Base-by-base conservation (phyloP, 53 echinoderm and acorn worm genomes). In the Apostichopus leukothele region DNA sequence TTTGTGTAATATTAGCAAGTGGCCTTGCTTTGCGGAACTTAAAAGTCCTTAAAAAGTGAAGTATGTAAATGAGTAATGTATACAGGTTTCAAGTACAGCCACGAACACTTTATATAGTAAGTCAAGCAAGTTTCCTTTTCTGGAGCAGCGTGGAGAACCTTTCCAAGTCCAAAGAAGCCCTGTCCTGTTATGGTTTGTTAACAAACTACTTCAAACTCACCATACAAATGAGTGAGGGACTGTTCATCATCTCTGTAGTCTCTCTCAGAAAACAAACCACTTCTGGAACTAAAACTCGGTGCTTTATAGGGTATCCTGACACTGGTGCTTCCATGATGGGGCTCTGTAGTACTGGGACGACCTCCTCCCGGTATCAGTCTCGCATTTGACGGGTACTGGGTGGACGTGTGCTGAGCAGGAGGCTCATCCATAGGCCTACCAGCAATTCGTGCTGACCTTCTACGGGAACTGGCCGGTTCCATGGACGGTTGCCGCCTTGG, bases 171-270 rank as follows among this genome's bases (percentile, higher is more conserved):
- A 57, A 57, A 57, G 2, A 7, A 57, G 57, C 10, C 57, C 39
- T 39, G 3, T 39, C 5, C 57, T 57, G 57, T 57, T 57, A 10
- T 57, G 7, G 1, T 57, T 57, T 57, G 10, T 57, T 57, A 7
- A 9, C 10, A 57, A 57, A 57, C 8, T 57, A 57, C 10, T 5
- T 16, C 18, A 22, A 51, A 8, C 91, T 91, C 52, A 91, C 91
- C 91, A 55, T 88, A 91, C 75, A 91, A 21, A 89, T 91, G 91
- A 52, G 75, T 91, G 54, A 91, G 75, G 5, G 91, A 89, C 76
- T 91, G 89, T 39, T 91, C 88, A 39, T 89, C 53, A 18, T 21
- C 6, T 12, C 78, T 53, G 63, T 78, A 86, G 61, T 88, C 76
- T n/a, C 75, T 83, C 22, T 88, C 83, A 14, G 84, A 54, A 63